phyloP scores from a whole-genome alignment of 2,797 vertebrate genomes.

The Pangasius macronema region DNA sequence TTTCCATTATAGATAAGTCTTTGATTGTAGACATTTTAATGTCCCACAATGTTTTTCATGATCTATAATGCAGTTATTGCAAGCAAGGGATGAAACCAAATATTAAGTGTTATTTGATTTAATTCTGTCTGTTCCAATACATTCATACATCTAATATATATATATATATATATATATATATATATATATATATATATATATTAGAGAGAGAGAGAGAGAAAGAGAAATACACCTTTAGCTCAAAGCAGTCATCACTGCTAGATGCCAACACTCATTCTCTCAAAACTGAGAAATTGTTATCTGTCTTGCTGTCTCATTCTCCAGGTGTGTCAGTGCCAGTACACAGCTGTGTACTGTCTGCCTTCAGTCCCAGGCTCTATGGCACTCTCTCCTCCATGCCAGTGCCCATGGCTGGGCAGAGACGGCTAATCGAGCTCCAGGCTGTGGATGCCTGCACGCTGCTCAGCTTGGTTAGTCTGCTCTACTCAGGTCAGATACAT shows the following conservation, averaged over 20 bases:
- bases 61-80: not conserved
- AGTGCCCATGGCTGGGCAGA: slow-evolving; percentile 59
- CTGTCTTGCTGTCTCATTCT: slow-evolving; percentile 17
- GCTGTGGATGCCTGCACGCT: slow-evolving; percentile 63
- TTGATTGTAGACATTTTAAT: too few relatives aligned
- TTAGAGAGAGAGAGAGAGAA: not conserved
- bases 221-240: not conserved
- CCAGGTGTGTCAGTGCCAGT: slow-evolving; percentile 74
- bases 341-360: slow-evolving; percentile 76
- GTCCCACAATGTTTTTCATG: not conserved
- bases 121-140: not conserved
- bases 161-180: too few relatives aligned
- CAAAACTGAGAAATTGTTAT: not conserved
- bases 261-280: not conserved
- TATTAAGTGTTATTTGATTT: not conserved
- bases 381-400: slow-evolving; percentile 62
- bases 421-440: slow-evolving; percentile 66
- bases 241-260: not conserved
- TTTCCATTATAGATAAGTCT: not conserved
- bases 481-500: slow-evolving; percentile 76
- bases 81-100: not conserved
- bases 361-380: slow-evolving; percentile 71
- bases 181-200: too few relatives aligned
- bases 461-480: slow-evolving; percentile 68
- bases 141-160: not conserved